Base-by-base conservation (phyloP, 2,113 vertebrate genomes). In the Silurus meridionalis region DNA sequence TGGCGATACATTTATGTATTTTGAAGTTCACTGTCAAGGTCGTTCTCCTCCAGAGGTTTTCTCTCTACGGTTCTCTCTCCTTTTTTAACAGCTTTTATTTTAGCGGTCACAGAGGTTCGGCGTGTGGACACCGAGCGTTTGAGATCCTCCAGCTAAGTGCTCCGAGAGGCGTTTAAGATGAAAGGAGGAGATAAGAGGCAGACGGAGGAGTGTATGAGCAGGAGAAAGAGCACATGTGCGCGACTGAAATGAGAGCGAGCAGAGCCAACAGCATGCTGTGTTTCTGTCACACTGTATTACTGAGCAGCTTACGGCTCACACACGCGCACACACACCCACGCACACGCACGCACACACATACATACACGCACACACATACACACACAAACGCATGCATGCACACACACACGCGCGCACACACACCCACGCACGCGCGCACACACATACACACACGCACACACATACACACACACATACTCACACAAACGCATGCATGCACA, bases 161-260 rank as follows among this genome's bases (percentile, higher is more conserved):
- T 55, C 74, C 37, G 83, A 79, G 48, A 69, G 75, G 50, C 53
- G 52, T 57, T 80, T 79, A 67, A 85, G 84, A 85, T 85, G 25
- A 79, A 85, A 66, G 46, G 74, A 80, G 50, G 63, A 67, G 84
- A 85, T 85, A 85, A 79, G 71, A 78, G 60, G 11, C n/a, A 78
- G 50, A 79, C 69, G 25, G 83, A 37, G 58, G 48, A 78, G 60
- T 64, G 19, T 28, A 78, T 46, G 37, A 77, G 72, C 72, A 64
- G 69, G 57, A 74, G 37, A 37, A 37, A 63, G n/a, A 77, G 71
- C 71, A 15, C 46, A 17, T 50, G 58, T 52, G 46, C 50, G 19
- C 6, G 10, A 23, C 8, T 14, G 71, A 78, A 79, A 85, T 23
- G 48, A 79, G 83, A 85, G 55, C 25, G 74, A 86, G 71, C 48